Evolutionary conservation across 2,113 vertebrate species (phyloP).

Genomic region (Xenotilapia caudafasciata): DNA sequence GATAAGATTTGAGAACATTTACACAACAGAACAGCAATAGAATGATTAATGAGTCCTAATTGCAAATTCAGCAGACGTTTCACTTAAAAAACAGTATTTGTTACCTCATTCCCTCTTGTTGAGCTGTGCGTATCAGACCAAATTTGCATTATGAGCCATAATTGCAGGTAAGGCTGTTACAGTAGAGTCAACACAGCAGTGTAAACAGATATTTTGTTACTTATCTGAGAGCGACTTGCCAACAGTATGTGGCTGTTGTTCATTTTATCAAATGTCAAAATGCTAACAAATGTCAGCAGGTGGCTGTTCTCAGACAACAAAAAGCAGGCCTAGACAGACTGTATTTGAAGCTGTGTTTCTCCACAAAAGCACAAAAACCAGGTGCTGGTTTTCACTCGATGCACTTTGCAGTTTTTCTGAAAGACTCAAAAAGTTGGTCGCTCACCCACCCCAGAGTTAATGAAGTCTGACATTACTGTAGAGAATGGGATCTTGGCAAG

Average conservation of each 20-base stretch:
- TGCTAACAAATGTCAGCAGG: not conserved
- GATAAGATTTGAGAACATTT: not conserved
- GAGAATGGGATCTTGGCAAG: not conserved
- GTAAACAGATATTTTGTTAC: not conserved
- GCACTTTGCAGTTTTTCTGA: not conserved
- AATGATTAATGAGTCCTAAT: not conserved
- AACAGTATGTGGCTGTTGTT: not conserved
- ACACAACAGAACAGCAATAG: not conserved
- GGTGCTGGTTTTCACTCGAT: not conserved
- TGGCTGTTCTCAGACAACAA: not conserved
- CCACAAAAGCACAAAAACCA: not conserved
- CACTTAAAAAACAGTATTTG: not conserved
- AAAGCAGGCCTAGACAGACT: not conserved
- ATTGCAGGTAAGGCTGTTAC: not conserved
- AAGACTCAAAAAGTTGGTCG: not conserved
- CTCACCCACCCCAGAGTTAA: not conserved
- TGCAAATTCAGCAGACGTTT: not conserved
- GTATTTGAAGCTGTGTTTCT: not conserved
- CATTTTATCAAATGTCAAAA: not conserved
- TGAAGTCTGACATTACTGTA: not conserved
- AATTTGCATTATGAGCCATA: not conserved
- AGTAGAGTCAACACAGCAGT: not conserved
- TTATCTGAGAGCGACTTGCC: not conserved
- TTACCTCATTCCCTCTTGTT: not conserved
- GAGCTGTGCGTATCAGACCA: not conserved